phyloP scores from a whole-genome alignment of 2,113 vertebrate species.

The Speoplatyrhinus poulsoni region DNA sequence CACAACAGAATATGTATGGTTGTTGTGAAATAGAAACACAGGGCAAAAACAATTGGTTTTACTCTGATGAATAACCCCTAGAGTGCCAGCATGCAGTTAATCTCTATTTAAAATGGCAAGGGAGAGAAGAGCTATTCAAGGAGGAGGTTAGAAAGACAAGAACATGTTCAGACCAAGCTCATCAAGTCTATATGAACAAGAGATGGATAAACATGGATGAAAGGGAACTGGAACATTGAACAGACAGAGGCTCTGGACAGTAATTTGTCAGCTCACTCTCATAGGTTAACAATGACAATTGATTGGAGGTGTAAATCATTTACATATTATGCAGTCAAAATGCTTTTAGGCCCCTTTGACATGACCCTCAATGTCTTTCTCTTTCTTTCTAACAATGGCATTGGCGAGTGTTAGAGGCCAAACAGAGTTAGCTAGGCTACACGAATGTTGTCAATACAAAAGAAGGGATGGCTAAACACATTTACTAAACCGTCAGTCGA shows the following conservation, averaged over 20 bases:
- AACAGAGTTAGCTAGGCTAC: no score
- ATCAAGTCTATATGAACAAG: no score
- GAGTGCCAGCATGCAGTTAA: slow-evolving; percentile 3
- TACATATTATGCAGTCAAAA: slow-evolving; percentile 11
- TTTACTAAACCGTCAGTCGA: no score
- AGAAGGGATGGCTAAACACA: no score
- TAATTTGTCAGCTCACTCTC: slow-evolving; percentile 5
- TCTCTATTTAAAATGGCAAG: slow-evolving; percentile 7
- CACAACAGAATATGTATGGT: no score
- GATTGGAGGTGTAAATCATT: slow-evolving; percentile 21
- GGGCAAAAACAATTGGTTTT: slow-evolving; percentile 35
- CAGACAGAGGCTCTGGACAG: not conserved
- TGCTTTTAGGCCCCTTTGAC: not conserved
- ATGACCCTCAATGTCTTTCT: not conserved
- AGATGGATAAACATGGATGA: no score
- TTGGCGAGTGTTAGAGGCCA: no score
- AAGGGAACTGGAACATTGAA: not conserved
- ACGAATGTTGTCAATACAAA: no score
- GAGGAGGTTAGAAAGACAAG: not conserved
- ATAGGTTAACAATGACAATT: not conserved
- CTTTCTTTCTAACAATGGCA: no score
- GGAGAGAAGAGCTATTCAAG: not conserved
- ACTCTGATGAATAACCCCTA: slow-evolving; percentile 31
- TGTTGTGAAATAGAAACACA: no score
- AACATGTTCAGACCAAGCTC: not conserved